Evolutionary conservation across 2,113 vertebrate genomes (phyloP).

Genomic region (Eulacestoma nigropectus): DNA sequence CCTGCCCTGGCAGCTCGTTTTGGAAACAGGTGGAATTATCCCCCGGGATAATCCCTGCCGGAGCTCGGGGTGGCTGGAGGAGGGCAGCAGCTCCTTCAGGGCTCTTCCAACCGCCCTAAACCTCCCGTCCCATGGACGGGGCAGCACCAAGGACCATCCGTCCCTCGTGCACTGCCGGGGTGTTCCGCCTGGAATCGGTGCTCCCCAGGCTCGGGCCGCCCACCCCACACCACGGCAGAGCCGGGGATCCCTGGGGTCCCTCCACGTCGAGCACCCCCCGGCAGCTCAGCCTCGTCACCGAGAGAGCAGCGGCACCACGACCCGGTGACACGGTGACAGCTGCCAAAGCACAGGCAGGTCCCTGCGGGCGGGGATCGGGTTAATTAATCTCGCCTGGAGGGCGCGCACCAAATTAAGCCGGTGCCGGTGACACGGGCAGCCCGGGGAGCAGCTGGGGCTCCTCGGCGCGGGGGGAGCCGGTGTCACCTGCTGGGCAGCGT

Average conservation of each 20-base stretch:
- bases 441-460: not conserved
- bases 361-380: not conserved
- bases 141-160: not conserved
- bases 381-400: not conserved
- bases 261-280: rapidly evolving
- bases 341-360: not conserved
- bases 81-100: not conserved
- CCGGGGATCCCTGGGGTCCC: not conserved
- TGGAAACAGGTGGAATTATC: not conserved
- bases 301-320: rapidly evolving
- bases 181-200: rapidly evolving
- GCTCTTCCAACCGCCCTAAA: not conserved
- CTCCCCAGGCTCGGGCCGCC: not conserved
- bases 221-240: not conserved
- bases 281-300: not conserved
- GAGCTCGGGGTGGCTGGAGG: not conserved
- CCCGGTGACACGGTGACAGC: not conserved
- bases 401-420: not conserved
- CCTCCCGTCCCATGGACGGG: rapidly evolving
- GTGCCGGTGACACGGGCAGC: not conserved
- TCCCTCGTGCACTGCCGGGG: not conserved
- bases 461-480: not conserved
- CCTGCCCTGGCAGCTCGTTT: not conserved
- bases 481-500: not conserved
- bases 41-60: not conserved